Percentiles rank a stretch among this genome's conserved stretches.
phyloP scores from a whole-genome alignment of 2,113 vertebrate genomes.

The Myrmecobius fasciatus region DNA sequence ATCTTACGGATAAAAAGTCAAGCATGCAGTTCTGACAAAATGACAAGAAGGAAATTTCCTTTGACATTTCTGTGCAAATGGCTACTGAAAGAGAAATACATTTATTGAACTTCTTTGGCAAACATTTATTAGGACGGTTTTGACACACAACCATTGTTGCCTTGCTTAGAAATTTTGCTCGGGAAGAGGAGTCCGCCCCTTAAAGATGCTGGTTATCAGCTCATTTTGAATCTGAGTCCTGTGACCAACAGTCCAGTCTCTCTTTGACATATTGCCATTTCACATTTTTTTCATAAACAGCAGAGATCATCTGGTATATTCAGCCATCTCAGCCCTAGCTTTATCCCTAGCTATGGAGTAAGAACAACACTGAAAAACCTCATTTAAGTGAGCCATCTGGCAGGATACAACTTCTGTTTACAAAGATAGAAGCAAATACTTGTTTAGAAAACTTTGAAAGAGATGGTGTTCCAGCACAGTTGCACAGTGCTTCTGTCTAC shows the following conservation, averaged over 20 bases:
- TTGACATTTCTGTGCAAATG: conserved; percentile 74
- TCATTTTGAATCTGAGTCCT: conserved; percentile 81
- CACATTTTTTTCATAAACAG: conserved; percentile 58
- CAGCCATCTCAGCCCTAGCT: conserved; percentile 49
- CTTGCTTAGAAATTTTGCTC: conserved; percentile 78
- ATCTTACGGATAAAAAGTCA: conserved; percentile 81
- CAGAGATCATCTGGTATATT: conserved; percentile 60
- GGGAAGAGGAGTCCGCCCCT: conserved; percentile 77
- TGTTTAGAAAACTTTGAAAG: conserved; percentile 82
- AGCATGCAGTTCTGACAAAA: conserved; percentile 81
- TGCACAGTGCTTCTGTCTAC: conserved; percentile 90
- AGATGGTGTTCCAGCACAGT: conserved; percentile 84
- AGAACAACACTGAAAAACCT: conserved; percentile 63
- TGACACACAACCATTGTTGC: conserved; percentile 81
- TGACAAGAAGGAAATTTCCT: conserved; percentile 72
- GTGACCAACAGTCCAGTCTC: conserved; percentile 63
- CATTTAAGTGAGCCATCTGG: conserved; percentile 79
- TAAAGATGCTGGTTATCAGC: conserved; percentile 78
- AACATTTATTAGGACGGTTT: conserved; percentile 81
- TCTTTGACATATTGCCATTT: conserved; percentile 70
- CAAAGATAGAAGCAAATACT: conserved; percentile 84
- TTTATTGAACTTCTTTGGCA: conserved; percentile 88
- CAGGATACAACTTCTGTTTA: conserved; percentile 79
- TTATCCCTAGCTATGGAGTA: conserved; percentile 1
- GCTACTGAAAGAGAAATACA: conserved; percentile 76